Conservation (phyloP, 2,113 vertebrate species). For the Rhagologus leucostigma region DNA sequence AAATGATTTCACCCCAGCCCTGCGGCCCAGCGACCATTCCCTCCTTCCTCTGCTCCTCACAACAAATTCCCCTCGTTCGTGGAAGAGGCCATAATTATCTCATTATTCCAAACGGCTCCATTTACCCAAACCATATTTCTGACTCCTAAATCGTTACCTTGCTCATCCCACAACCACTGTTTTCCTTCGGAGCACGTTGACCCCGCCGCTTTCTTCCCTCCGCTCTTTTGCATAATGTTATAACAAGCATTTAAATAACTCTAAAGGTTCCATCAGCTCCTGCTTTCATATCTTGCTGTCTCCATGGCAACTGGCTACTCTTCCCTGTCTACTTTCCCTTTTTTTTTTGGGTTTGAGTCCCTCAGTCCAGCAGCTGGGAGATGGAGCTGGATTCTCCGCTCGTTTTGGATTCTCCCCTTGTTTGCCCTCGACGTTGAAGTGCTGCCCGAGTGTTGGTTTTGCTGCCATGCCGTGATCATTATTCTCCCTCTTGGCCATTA, state of each 20-base stretch:
- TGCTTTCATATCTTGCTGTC: conserved; percentile 56
- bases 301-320: conserved; percentile 64
- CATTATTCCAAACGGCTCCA: conserved; percentile 6
- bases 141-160: conserved; percentile 5
- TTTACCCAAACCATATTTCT: not conserved
- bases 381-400: not conserved
- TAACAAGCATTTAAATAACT: conserved; percentile 69
- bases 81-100: not conserved
- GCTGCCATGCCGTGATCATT: not conserved
- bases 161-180: not conserved
- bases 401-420: not conserved
- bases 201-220: not conserved
- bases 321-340: conserved; percentile 35
- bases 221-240: conserved; percentile 33
- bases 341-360: not conserved
- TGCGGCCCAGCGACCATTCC: rapidly evolving
- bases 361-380: conserved; percentile 24
- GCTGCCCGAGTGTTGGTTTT: not conserved
- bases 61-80: not conserved
- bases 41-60: not conserved
- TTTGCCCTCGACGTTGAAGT: rapidly evolving
- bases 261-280: conserved; percentile 58
- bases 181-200: not conserved
- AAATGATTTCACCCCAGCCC: rapidly evolving
- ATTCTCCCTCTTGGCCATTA: not conserved